Evolutionary conservation across 1,140 invertebrate species (phyloP), one percentile per base, ranked within the genome.

Genomic region (Brachionus asplanchnoidis): DNA sequence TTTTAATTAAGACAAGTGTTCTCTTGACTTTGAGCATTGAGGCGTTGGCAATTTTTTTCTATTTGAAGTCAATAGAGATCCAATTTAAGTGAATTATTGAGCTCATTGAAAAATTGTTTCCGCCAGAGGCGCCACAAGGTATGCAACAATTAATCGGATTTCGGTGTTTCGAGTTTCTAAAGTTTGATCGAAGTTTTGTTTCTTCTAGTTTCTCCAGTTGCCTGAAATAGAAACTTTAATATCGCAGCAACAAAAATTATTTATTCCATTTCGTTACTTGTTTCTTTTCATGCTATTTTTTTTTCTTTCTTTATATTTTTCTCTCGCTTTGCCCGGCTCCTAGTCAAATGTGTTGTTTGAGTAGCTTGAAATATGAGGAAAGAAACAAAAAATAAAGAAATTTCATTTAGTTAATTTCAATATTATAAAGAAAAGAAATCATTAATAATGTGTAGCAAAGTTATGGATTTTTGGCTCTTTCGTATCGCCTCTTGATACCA

Each of bases 181-280:
- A 60, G 20, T 60, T 60, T 60, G 2, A 23, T 23, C 9, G 17
- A 20, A 20, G 53, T 60, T 60, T 60, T 60, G 53, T 60, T 60
- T 23, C n/a, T 60, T 17, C 17, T 53, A 53, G 46, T 53, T 53
- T 60, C 20, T 20, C 17, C 20, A 60, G 5, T 60, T 60, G 53
- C 53, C 20, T 60, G 53, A 60, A 60, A 60, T 60, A 5, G 53
- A 60, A 60, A 60, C 53, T 60, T 60, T 60, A 2, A 60, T 20
- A 60, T 60, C 53, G 53, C 5, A 56, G 14, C 4, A 9, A 60
- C 32, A 36, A 68, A 68, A 68, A 68, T 68, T 32, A 68, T 60
- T 60, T 68, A 66, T 68, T 68, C 32, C 66, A 68, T 68, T 68
- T 68, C 28, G 32, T 68, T 32, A 68, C 66, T 68, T 68, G 66